Conservation (phyloP, 2,888 invertebrate species). For the Congeria kusceri region DNA sequence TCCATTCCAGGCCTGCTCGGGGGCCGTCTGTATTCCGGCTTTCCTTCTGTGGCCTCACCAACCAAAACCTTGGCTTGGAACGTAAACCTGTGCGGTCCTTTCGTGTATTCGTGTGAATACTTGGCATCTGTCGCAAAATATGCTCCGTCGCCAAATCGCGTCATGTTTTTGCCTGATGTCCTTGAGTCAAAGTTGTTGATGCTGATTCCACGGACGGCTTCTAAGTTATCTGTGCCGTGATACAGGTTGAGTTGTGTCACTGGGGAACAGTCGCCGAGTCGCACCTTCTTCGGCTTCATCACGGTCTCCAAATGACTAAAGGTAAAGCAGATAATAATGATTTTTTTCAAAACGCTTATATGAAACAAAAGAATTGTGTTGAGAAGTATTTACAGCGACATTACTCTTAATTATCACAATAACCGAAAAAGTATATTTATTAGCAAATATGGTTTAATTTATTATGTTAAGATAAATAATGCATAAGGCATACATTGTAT, state of each 20-base stretch:
- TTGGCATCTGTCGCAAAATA: conserved; percentile 68
- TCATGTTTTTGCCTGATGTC: conserved; percentile 70
- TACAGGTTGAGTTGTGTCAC: conserved; percentile 52
- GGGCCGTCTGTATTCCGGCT: conserved; percentile 50
- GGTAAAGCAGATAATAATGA: not conserved
- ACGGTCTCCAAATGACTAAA: not conserved
- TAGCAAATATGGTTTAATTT: too few species aligned
- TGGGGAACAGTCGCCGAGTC: not conserved
- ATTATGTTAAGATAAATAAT: too few species aligned
- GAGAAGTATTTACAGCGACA: not conserved
- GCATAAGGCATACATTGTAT: too few species aligned
- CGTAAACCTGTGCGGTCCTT: conserved; percentile 54
- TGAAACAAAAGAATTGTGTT: not conserved
- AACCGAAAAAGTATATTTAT: too few species aligned
- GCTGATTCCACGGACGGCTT: conserved; percentile 69
- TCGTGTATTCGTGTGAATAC: conserved; percentile 62
- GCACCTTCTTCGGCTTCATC: not conserved
- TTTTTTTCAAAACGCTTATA: not conserved
- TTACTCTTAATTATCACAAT: too few species aligned
- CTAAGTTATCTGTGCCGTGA: conserved; percentile 71
- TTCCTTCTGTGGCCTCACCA: conserved; percentile 70
- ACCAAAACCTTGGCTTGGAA: conserved; percentile 73
- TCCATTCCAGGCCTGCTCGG: conserved; percentile 57
- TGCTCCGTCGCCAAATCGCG: conserved; percentile 72
- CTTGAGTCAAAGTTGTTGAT: conserved; percentile 73